Conservation (phyloP, 2,888 invertebrate species). For the Pachliopta kotzebuea region DNA sequence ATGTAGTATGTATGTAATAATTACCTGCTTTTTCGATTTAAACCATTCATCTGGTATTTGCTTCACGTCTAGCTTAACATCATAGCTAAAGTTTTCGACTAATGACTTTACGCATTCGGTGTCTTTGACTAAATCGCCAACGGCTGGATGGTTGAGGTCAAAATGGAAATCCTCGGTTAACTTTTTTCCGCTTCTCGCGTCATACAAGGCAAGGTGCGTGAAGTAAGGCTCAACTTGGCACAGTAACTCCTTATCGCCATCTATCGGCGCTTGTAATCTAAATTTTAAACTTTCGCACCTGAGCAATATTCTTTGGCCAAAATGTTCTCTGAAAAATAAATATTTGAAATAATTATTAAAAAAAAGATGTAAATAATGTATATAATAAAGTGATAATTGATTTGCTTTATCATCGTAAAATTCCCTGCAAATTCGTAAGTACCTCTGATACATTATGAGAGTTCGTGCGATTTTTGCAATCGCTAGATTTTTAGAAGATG, state of each 20-base stretch:
- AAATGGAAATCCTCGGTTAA: conserved; percentile 96
- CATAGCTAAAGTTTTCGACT: conserved; percentile 75
- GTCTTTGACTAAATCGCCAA: conserved; percentile 79
- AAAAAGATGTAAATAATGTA: neutral
- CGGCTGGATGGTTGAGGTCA: conserved; percentile 88
- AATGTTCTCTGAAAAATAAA: conserved; percentile 84
- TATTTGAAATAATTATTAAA: neutral
- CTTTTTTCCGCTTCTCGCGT: conserved; percentile 92
- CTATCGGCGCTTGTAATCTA: conserved; percentile 89
- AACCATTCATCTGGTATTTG: conserved; percentile 89
- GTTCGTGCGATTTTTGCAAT: no score
- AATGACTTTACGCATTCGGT: conserved; percentile 72
- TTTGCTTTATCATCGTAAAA: no score
- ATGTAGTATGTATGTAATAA: neutral
- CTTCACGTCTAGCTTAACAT: conserved; percentile 83
- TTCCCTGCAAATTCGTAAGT: no score
- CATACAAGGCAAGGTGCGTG: conserved; percentile 93
- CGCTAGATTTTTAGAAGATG: no score
- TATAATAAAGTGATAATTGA: no score
- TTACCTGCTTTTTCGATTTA: conserved; percentile 82
- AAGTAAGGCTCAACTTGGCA: conserved; percentile 97
- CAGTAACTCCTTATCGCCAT: conserved; percentile 86
- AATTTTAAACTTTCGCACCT: conserved; percentile 92
- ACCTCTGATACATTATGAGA: no score
- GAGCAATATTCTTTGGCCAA: conserved; percentile 91